Evolutionary conservation across 2,888 invertebrate genomes (phyloP).

Genomic region (Agapostemon virescens): DNA sequence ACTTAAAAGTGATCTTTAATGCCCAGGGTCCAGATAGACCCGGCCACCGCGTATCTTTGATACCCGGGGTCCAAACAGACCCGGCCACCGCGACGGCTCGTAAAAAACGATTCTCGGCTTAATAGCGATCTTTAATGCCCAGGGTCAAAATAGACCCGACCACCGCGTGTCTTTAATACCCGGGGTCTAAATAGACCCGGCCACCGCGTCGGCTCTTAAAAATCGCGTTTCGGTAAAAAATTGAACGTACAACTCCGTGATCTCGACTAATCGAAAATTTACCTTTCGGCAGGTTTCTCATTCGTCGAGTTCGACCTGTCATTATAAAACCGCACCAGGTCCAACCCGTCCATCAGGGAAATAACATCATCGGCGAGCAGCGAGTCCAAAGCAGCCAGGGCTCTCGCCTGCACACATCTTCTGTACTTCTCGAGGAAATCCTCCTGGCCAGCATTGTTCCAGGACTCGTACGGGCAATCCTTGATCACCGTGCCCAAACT

Average conservation of each 20-base stretch:
- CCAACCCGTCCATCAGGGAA: constrained; percentile 84
- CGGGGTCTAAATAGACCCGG: not conserved
- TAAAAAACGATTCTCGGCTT: not conserved
- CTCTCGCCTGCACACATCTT: constrained; percentile 71
- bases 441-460: constrained; percentile 58
- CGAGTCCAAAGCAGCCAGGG: constrained; percentile 84
- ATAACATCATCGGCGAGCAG: constrained; percentile 84
- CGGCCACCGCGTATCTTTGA: not conserved
- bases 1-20: not conserved
- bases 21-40: not conserved
- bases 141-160: not conserved
- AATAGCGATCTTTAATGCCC: not conserved
- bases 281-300: constrained; percentile 29
- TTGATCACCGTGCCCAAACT: constrained; percentile 66
- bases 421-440: constrained; percentile 69
- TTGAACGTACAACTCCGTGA: not conserved
- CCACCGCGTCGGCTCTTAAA: not conserved
- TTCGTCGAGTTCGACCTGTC: constrained; percentile 47
- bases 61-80: not conserved
- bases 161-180: not conserved
- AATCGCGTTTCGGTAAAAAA: not conserved
- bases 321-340: constrained; percentile 83
- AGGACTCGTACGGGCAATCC: constrained; percentile 68
- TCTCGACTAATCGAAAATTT: not conserved
- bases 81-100: not conserved